Percentiles rank a stretch among this genome's conserved stretches.
phyloP scores from a whole-genome alignment of 2,113 vertebrate species.

The Gobio gobio region DNA sequence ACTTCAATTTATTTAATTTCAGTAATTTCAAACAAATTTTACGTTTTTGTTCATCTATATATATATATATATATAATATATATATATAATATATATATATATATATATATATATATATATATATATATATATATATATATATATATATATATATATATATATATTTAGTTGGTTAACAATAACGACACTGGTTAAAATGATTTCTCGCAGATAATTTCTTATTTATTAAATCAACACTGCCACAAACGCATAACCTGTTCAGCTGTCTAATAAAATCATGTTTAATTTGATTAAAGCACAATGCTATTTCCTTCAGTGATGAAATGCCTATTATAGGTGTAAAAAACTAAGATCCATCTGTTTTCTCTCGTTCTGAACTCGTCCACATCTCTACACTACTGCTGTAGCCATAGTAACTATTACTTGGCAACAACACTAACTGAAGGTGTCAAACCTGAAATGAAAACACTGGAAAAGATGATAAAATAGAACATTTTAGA shows the following conservation, averaged over 20 bases:
- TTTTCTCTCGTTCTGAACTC: constrained; percentile 59
- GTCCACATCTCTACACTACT: constrained; percentile 58
- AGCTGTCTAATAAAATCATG: not conserved
- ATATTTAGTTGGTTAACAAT: too few relatives aligned
- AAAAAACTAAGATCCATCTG: constrained; percentile 7
- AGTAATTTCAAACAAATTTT: too few relatives aligned
- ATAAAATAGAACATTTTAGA: not conserved
- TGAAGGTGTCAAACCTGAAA: constrained; percentile 62
- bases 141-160: too few relatives aligned
- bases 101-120: too few relatives aligned
- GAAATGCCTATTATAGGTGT: not conserved
- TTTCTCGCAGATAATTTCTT: not conserved
- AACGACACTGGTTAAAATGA: not conserved
- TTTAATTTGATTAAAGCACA: not conserved
- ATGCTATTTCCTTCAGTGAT: not conserved
- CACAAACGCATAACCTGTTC: not conserved
- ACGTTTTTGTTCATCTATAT: not conserved
- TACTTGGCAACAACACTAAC: constrained; percentile 74
- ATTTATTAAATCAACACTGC: not conserved
- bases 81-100: too few relatives aligned
- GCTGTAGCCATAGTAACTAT: constrained; percentile 79
- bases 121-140: too few relatives aligned
- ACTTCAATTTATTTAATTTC: too few relatives aligned
- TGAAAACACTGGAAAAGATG: constrained; percentile 1
- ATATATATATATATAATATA: too few relatives aligned